A percentile compares a stretch with the other conserved stretches of the same genome.
Evolutionary conservation across 2,113 vertebrate species (phyloP).

Genomic region (Strix aluco): DNA sequence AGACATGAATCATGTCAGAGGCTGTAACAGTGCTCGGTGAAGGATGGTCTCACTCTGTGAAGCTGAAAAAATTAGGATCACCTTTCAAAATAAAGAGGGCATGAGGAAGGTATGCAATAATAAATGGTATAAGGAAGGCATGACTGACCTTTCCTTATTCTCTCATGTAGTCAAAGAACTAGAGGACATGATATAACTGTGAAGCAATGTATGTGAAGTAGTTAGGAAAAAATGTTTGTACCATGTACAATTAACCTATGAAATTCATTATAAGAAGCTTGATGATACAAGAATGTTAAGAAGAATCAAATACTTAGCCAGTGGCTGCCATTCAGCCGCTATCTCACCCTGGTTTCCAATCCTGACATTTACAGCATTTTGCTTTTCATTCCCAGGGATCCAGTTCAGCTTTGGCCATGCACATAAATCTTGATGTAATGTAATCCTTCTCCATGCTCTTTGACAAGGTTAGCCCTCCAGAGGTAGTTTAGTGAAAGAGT

Average conservation of each 20-base stretch:
- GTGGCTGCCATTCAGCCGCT: neutral
- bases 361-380: conserved; percentile 14
- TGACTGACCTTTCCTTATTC: neutral
- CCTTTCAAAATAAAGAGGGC: neutral
- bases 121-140: neutral
- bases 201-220: conserved; percentile 41
- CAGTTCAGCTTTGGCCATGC: neutral
- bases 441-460: neutral
- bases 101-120: neutral
- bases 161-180: neutral
- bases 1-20: neutral
- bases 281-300: neutral
- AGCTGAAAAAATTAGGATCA: neutral
- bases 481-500: conserved; percentile 9
- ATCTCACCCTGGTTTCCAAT: neutral
- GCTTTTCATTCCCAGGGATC: conserved; percentile 16
- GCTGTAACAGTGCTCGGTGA: neutral
- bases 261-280: neutral
- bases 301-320: neutral
- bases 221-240: conserved; percentile 35
- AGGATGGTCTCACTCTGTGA: neutral
- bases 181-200: neutral
- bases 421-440: neutral
- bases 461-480: conserved; percentile 10
- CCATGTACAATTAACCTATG: neutral